phyloP scores from a whole-genome alignment of 1,140 invertebrate species.

The Meloidogyne chitwoodi region DNA sequence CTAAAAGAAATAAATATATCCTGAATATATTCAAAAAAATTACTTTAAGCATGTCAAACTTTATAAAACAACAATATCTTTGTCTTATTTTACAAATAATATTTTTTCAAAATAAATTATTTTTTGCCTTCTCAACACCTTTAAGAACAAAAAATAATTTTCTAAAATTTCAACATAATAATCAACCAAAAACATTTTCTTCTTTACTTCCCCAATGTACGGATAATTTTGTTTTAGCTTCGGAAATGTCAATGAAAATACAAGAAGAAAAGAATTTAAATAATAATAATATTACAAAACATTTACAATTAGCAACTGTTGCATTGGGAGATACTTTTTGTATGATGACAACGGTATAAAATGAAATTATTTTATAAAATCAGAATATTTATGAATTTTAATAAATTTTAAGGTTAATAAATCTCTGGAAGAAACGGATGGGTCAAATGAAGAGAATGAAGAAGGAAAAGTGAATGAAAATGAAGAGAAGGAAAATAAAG shows the following conservation, averaged over 20 bases:
- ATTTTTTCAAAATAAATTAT: neutral
- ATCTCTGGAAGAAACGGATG: neutral
- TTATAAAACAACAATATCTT: no score
- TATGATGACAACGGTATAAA: constrained; percentile 11
- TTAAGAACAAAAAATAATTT: neutral
- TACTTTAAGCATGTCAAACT: no score
- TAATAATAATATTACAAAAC: constrained; percentile 6
- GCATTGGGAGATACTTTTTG: constrained; percentile 14
- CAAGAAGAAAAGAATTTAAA: neutral
- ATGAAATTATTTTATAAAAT: no score
- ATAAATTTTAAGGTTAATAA: constrained; percentile 5
- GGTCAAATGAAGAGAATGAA: neutral
- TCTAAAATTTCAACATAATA: neutral
- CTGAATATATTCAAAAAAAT: no score
- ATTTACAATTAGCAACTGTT: constrained; percentile 11
- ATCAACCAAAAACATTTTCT: neutral
- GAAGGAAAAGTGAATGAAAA: neutral
- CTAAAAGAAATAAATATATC: no score
- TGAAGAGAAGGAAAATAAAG: neutral
- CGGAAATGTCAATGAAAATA: constrained; percentile 5
- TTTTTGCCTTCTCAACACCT: neutral
- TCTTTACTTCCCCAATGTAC: constrained; percentile 25
- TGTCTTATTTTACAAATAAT: no score
- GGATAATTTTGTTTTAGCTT: constrained; percentile 19
- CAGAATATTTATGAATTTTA: no score